Percentiles rank a stretch among this genome's conserved stretches.
These are phyloP conservation scores for Amblyteles armatorius DNA, from an alignment of 2,888 invertebrate species.

Conservation along the genomic window DNA sequence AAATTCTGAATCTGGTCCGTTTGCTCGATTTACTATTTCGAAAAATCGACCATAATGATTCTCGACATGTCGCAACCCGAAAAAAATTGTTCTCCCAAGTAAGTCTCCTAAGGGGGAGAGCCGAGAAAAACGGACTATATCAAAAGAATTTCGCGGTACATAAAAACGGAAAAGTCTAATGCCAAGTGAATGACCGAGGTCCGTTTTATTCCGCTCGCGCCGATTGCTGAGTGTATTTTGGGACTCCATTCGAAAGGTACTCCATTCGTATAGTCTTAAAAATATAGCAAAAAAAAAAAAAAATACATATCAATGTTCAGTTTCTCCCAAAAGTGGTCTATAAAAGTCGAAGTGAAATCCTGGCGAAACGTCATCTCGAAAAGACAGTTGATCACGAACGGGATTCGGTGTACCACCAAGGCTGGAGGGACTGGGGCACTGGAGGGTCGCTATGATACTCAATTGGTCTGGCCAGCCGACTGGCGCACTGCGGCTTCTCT, in stretches of 20 bases:
- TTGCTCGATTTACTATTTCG: too few relatives aligned
- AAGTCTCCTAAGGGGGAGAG: too few relatives aligned
- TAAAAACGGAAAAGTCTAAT: too few relatives aligned
- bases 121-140: too few relatives aligned
- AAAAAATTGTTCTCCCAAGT: too few relatives aligned
- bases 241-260: background rate
- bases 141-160: too few relatives aligned
- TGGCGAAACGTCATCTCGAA: constrained; percentile 18
- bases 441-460: constrained; percentile 49
- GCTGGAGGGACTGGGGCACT: constrained; percentile 18
- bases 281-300: background rate
- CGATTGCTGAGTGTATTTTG: too few relatives aligned
- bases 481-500: constrained; percentile 68
- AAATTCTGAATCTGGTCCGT: too few relatives aligned
- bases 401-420: constrained; percentile 11
- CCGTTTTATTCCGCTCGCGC: too few relatives aligned
- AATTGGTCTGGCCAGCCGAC: constrained; percentile 57
- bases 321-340: background rate
- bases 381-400: constrained; percentile 13
- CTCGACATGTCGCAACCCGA: too few relatives aligned
- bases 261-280: background rate
- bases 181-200: too few relatives aligned
- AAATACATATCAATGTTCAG: background rate
- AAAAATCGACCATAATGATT: too few relatives aligned
- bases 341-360: background rate